Evolutionary conservation across 2,797 vertebrate genomes (phyloP).

Genomic region (Enteromius afrohamiltoni): DNA sequence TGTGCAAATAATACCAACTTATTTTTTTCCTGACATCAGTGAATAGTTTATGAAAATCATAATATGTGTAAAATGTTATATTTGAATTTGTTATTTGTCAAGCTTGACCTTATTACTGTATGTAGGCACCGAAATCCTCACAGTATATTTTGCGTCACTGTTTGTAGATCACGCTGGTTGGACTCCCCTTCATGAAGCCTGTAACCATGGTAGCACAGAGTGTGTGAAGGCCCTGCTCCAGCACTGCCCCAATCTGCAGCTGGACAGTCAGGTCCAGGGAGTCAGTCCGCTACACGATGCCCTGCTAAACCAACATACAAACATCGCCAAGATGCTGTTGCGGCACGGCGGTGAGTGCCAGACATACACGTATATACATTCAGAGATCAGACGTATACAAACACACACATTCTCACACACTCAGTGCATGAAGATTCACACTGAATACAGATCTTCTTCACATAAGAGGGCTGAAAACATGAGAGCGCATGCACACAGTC

Average conservation of each 20-base stretch:
- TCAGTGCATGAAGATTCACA: not conserved
- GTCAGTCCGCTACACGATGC: constrained; percentile 94
- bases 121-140: not conserved
- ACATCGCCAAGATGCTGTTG: constrained; percentile 91
- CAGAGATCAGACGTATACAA: not conserved
- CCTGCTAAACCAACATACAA: constrained; percentile 85
- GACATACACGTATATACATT: constrained; percentile 37
- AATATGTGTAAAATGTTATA: not conserved
- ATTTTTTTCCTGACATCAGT: not conserved
- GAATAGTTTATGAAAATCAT: not conserved
- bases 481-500: constrained; percentile 21
- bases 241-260: constrained; percentile 84
- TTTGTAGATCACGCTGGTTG: constrained; percentile 91
- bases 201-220: constrained; percentile 92
- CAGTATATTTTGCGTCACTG: constrained; percentile 19
- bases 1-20: not conserved
- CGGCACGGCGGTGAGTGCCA: constrained; percentile 74
- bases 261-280: constrained; percentile 88
- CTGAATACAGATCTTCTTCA: constrained; percentile 11
- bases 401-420: not conserved
- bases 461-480: constrained; percentile 19
- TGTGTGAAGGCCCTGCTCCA: constrained; percentile 90
- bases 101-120: not conserved
- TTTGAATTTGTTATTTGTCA: not conserved
- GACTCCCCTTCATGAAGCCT: constrained; percentile 97